Percentiles rank a stretch among this genome's conserved stretches.
Conservation (phyloP, 1,140 invertebrate species). For the Drosophila subpulchrella region DNA sequence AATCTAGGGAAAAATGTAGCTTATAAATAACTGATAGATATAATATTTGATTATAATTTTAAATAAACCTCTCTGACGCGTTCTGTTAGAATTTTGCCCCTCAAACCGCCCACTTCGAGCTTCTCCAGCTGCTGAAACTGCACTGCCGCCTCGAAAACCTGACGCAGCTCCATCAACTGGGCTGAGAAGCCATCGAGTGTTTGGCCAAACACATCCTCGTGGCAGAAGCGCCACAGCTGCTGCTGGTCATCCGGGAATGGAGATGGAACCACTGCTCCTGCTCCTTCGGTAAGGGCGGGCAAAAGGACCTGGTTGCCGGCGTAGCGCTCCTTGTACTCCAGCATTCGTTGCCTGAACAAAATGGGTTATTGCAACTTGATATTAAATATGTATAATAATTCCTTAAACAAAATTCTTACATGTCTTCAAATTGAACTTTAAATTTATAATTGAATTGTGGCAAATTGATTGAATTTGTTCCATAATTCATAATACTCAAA, state of each 20-base stretch:
- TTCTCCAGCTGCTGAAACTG: slow-evolving; percentile 94
- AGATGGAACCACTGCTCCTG: slow-evolving; percentile 2
- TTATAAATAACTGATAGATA: neutral
- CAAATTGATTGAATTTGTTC: neutral
- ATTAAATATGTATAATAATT: neutral
- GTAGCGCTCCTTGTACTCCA: slow-evolving; percentile 78
- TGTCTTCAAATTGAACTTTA: neutral
- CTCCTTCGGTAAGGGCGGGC: slow-evolving; percentile 49
- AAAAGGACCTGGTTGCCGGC: slow-evolving; percentile 85
- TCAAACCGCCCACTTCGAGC: slow-evolving; percentile 91
- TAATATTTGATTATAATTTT: neutral
- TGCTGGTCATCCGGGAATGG: slow-evolving; percentile 55
- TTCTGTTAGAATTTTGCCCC: slow-evolving; percentile 87
- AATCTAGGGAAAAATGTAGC: slow-evolving; percentile 41
- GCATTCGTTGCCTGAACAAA: slow-evolving; percentile 44
- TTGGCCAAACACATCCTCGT: slow-evolving; percentile 88
- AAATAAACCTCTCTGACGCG: slow-evolving; percentile 84
- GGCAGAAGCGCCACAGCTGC: slow-evolving; percentile 89
- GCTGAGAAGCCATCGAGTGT: slow-evolving; percentile 87
- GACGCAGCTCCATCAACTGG: slow-evolving; percentile 86
- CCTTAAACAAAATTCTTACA: neutral
- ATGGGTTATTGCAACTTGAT: neutral
- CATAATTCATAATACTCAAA: neutral
- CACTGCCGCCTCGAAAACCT: slow-evolving; percentile 89
- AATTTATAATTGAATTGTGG: neutral